Base-by-base conservation (phyloP, 2,113 vertebrate species). In the Falcunculus frontatus region DNA sequence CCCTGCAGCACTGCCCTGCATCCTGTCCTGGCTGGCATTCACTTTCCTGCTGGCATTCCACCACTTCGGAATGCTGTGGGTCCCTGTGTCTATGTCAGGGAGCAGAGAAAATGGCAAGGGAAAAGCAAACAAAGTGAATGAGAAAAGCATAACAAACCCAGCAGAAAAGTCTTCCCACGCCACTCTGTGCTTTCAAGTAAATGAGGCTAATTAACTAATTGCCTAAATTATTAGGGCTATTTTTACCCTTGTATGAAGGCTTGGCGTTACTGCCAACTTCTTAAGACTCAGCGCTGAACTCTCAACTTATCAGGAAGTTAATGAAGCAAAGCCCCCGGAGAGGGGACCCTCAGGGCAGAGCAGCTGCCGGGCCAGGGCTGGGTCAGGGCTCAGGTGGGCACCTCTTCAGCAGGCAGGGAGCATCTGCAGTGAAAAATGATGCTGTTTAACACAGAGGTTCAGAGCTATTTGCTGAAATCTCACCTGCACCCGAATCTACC, bases 131-230 rank as follows among this genome's bases (percentile, higher is more conserved):
- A 90, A 91, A 87, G 30, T 14, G 57, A 94, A 89, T 18, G 77
- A 68, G 39, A 23, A 81, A 92, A 91, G 62, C 64, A 35, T 53
- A 92, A 97, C 93, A 90, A 90, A 97, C 93, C 37, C 86, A 84
- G 87, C 30, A 44, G 86, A 79, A 95, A 95, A 92, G 55, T 55
- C 93, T 92, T 93, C 89, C 94, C 84, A 87, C 30, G 14, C 92
- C 84, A 92, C 93, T 89, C 84, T 64, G 73, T 78, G 90, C 94
- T 97, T 97, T 95, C 94, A 93, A 95, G 53, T 90, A 95, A 97
- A 97, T 94, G 89, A 97, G 89, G 93, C 90, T 95, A 97, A 97
- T 97, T 97, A 96, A 94, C 94, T 96, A 96, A 97, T 96, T 95
- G 95, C 82, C 90, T 77, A 91, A 93, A 95, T 96, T 90, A 96